Conservation (phyloP, 2,113 vertebrate genomes). For the Vimba vimba region DNA sequence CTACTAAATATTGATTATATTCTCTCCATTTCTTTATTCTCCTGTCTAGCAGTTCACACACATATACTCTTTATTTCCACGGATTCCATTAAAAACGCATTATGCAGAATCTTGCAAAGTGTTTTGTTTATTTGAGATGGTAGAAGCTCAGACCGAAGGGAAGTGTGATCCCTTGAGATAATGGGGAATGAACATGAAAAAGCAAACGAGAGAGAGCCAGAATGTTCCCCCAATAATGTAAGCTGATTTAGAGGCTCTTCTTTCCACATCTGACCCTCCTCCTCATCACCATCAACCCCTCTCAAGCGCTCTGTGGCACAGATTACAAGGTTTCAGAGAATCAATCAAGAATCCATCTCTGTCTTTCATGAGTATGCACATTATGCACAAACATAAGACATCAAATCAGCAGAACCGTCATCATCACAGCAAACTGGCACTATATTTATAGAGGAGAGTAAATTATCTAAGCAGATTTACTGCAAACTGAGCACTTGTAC, state of each 20-base stretch:
- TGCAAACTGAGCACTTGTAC: constrained; percentile 11
- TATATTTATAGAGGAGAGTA: constrained; percentile 44
- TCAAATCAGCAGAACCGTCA: constrained; percentile 5
- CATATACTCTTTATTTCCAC: constrained; percentile 9
- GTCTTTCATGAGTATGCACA: constrained; percentile 1
- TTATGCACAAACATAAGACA: constrained; percentile 24
- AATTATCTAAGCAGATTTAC: constrained; percentile 13
- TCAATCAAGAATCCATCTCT: constrained; percentile 16
- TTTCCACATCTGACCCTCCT: not conserved
- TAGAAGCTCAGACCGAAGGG: constrained; percentile 19
- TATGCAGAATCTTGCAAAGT: constrained; percentile 20
- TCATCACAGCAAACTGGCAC: constrained; percentile 38
- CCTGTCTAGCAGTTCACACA: constrained; percentile 6
- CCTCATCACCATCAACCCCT: constrained; percentile 32
- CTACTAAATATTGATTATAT: not conserved
- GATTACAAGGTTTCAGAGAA: constrained; percentile 37
- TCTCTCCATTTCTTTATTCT: not conserved
- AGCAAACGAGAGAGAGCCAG: constrained; percentile 2
- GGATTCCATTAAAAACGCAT: constrained; percentile 41
- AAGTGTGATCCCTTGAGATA: constrained; percentile 26
- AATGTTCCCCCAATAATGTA: constrained; percentile 19
- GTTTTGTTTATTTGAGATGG: constrained; percentile 25
- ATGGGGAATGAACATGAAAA: constrained; percentile 17
- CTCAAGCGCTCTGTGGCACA: constrained; percentile 25
- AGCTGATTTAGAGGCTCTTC: constrained; percentile 28